Percentiles rank a stretch among this genome's conserved stretches.
phyloP scores from a whole-genome alignment of 2,888 invertebrate species.

The Nomada goodeniana region DNA sequence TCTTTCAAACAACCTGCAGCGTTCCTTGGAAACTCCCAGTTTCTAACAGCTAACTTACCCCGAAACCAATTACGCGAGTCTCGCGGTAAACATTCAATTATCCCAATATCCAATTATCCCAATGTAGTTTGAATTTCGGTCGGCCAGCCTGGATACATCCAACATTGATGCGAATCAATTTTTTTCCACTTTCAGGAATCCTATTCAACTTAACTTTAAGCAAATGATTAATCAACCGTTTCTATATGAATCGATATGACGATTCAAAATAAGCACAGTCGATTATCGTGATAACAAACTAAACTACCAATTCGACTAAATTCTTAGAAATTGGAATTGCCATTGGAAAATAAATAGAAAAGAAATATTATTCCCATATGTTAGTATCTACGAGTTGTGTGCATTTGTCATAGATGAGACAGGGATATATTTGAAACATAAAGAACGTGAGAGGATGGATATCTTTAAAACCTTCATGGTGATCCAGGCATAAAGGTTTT shows the following conservation, averaged over 20 bases:
- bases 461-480: neutral
- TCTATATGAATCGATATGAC: too few relatives aligned
- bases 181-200: neutral
- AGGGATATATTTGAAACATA: neutral
- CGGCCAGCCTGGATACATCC: neutral
- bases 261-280: too few relatives aligned
- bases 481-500: conserved; percentile 26
- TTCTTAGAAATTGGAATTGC: too few relatives aligned
- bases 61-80: conserved; percentile 36
- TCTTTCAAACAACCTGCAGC: conserved; percentile 14
- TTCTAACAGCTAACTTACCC: conserved; percentile 18
- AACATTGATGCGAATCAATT: neutral
- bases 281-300: too few relatives aligned
- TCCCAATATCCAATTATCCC: conserved; percentile 40
- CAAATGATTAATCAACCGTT: neutral
- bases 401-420: neutral
- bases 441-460: neutral
- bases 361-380: too few relatives aligned
- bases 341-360: too few relatives aligned
- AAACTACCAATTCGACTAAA: too few relatives aligned
- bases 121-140: conserved; percentile 8
- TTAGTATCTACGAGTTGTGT: neutral
- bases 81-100: conserved; percentile 43
- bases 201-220: neutral
- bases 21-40: neutral